Percentiles rank a stretch among this genome's conserved stretches.
Conservation (phyloP, 2,113 vertebrate species). For the Condylura cristata region DNA sequence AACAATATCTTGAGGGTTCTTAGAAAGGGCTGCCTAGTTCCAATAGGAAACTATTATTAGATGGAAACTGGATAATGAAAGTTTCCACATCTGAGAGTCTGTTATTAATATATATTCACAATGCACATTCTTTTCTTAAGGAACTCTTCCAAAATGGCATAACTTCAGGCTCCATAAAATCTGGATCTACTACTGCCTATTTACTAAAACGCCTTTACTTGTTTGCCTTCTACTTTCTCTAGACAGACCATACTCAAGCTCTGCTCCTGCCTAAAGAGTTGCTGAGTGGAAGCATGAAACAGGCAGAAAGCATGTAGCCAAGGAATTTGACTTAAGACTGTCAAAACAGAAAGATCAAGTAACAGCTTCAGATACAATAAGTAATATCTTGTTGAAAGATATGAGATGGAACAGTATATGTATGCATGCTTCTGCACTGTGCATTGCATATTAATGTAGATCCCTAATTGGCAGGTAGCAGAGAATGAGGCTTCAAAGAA, state of each 20-base stretch:
- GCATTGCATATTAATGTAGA: not conserved
- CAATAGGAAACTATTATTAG: not conserved
- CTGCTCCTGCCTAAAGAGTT: not conserved
- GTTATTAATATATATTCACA: not conserved
- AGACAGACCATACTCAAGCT: not conserved
- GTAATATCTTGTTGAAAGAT: too few species aligned
- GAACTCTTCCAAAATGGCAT: not conserved
- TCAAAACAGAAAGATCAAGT: too few species aligned
- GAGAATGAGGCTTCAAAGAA: not conserved
- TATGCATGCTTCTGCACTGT: too few species aligned
- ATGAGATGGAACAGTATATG: too few species aligned
- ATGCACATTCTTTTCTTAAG: not conserved
- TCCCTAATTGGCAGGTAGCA: not conserved
- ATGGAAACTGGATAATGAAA: not conserved
- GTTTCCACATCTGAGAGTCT: not conserved
- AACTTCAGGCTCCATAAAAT: not conserved
- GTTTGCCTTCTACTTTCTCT: accelerated
- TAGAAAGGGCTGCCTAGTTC: not conserved
- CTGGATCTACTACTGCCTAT: not conserved
- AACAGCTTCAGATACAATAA: too few species aligned
- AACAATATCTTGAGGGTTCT: not conserved
- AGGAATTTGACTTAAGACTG: too few species aligned
- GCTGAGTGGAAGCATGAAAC: too few species aligned
- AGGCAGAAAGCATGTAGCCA: too few species aligned
- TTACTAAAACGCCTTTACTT: not conserved